Evolutionary conservation across 2,888 invertebrate species (phyloP).

Genomic region (Camponotus fellah): DNA sequence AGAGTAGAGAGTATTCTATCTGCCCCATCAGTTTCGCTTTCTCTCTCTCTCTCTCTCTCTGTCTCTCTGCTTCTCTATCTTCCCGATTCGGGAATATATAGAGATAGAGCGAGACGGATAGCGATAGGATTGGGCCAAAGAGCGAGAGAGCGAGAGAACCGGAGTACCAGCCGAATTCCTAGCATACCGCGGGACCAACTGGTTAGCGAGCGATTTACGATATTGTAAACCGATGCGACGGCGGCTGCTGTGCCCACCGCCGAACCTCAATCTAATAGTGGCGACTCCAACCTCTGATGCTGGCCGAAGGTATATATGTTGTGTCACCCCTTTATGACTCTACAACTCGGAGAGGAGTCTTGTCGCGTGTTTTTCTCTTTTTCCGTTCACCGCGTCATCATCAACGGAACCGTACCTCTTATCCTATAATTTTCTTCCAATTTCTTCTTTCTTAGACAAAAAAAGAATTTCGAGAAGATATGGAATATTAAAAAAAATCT

Average conservation of each 20-base stretch:
- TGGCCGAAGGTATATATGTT: slow-evolving; percentile 69
- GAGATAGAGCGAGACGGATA: slow-evolving; percentile 58
- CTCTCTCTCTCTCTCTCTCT: not conserved
- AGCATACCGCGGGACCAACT: slow-evolving; percentile 84
- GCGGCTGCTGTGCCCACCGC: slow-evolving; percentile 79
- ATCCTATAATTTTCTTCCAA: not conserved
- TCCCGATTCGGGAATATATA: slow-evolving; percentile 49
- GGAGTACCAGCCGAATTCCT: slow-evolving; percentile 81
- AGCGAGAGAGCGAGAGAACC: slow-evolving; percentile 59
- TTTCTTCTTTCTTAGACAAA: not conserved
- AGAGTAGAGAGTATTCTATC: slow-evolving; percentile 67
- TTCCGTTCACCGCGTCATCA: slow-evolving; percentile 40
- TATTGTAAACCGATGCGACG: slow-evolving; percentile 85
- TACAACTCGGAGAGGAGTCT: slow-evolving; percentile 14
- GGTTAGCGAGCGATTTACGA: slow-evolving; percentile 85
- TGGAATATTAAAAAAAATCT: not conserved
- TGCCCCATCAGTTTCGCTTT: slow-evolving; percentile 38
- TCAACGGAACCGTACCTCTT: not conserved
- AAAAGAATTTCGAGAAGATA: not conserved
- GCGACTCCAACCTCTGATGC: slow-evolving; percentile 79
- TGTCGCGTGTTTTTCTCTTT: slow-evolving; percentile 58
- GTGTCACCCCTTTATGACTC: slow-evolving; percentile 59
- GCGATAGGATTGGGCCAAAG: slow-evolving; percentile 52
- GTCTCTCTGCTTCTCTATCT: slow-evolving; percentile 58
- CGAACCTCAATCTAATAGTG: slow-evolving; percentile 84